Conservation (phyloP, 2,113 vertebrate species). For the Antigone vipio region DNA sequence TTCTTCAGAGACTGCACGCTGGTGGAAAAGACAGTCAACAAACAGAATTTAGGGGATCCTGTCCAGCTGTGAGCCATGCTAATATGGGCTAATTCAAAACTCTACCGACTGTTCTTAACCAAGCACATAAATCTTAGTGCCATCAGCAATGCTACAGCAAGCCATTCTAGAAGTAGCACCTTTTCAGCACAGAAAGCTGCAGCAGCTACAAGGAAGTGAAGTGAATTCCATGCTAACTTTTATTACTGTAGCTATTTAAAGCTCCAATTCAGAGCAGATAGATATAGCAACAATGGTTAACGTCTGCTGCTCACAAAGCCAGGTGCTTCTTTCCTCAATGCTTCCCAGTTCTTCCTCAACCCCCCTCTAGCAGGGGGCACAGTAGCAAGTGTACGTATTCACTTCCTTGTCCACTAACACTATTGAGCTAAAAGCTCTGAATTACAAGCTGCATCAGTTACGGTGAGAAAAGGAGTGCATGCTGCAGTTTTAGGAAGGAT, state of each 20-base stretch:
- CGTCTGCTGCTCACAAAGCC: not conserved
- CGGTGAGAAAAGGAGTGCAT: not conserved
- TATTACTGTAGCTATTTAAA: not conserved
- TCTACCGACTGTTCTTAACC: not conserved
- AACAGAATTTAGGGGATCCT: not conserved
- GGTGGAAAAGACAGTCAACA: not conserved
- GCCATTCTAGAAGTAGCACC: not conserved
- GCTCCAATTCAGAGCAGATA: not conserved
- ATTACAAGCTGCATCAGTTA: not conserved
- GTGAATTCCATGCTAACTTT: not conserved
- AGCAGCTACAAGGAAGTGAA: not conserved
- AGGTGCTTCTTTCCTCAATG: not conserved
- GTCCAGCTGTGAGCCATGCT: not conserved
- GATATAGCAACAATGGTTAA: not conserved
- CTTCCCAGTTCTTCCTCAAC: not conserved
- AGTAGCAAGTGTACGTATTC: not conserved
- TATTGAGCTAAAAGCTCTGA: not conserved
- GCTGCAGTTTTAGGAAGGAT: not conserved
- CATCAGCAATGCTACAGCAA: not conserved
- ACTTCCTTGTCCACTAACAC: not conserved
- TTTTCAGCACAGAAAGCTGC: not conserved
- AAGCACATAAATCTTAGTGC: not conserved
- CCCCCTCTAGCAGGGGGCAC: not conserved
- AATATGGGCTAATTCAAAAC: not conserved
- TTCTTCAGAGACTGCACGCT: not conserved